phyloP scores from a whole-genome alignment of 1,140 invertebrate species.

The Drosophila rhopaloa region DNA sequence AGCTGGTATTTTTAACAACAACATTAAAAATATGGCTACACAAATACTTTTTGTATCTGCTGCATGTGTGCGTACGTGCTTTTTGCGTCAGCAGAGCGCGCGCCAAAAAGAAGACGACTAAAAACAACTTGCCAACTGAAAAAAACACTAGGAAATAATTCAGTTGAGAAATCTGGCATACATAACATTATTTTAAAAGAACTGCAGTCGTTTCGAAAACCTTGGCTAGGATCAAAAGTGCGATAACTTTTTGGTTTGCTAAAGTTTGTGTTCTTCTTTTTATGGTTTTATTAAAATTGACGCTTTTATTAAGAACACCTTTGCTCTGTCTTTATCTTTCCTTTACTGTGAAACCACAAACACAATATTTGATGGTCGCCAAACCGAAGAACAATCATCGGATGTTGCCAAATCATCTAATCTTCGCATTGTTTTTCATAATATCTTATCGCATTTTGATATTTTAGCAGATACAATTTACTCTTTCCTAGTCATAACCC shows the following conservation, averaged over 20 bases:
- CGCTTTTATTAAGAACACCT: constrained; percentile 2
- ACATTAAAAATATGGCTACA: constrained; percentile 30
- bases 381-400: constrained; percentile 18
- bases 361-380: neutral
- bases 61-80: constrained; percentile 62
- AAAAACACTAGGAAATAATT: constrained; percentile 51
- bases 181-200: constrained; percentile 1
- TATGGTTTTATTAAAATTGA: neutral
- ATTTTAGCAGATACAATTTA: neutral
- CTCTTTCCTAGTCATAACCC: too few species aligned
- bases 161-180: constrained; percentile 37
- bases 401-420: constrained; percentile 18
- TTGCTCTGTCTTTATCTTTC: constrained; percentile 4
- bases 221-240: constrained; percentile 59
- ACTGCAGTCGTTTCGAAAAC: constrained; percentile 28
- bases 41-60: constrained; percentile 14
- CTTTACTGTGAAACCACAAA: neutral
- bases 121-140: constrained; percentile 20
- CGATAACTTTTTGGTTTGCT: constrained; percentile 25
- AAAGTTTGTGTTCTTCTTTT: neutral
- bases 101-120: constrained; percentile 25
- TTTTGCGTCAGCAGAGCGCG: constrained; percentile 66
- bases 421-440: constrained; percentile 1
- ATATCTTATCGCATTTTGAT: constrained; percentile 2
- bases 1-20: constrained; percentile 38